Percentiles rank a stretch among this genome's conserved stretches.
phyloP scores from a whole-genome alignment of 2,113 vertebrate species.

The Progne subis region DNA sequence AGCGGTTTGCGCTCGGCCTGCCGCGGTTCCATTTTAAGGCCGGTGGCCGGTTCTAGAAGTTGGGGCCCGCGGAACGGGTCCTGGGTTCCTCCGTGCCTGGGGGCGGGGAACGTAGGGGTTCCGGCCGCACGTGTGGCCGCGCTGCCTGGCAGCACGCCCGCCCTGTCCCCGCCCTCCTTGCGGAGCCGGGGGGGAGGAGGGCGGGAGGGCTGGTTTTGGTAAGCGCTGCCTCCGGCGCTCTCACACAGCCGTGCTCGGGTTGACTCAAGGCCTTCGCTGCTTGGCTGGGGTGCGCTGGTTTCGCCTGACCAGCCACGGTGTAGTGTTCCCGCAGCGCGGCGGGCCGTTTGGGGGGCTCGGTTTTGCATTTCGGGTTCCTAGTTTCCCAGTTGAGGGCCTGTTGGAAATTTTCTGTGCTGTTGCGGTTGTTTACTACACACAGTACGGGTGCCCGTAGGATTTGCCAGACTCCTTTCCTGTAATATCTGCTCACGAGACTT shows the following conservation, averaged over 20 bases:
- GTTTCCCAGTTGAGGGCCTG: neutral
- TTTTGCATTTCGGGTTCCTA: fast-evolving
- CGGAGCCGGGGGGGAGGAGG: neutral
- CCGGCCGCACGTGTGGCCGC: neutral
- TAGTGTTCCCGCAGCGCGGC: neutral
- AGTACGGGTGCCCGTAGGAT: neutral
- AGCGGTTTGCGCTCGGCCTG: neutral
- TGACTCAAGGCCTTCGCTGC: neutral
- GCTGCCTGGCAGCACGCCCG: neutral
- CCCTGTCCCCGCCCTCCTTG: neutral
- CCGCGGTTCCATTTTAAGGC: neutral
- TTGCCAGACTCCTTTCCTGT: neutral
- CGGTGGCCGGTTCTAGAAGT: neutral
- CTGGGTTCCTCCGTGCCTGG: fast-evolving
- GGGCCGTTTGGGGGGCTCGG: neutral
- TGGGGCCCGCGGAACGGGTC: fast-evolving
- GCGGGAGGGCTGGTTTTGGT: neutral
- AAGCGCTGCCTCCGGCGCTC: neutral
- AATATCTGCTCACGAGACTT: neutral
- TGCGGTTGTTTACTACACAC: fast-evolving
- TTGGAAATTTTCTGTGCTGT: neutral
- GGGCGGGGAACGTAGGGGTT: neutral
- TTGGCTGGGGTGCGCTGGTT: neutral
- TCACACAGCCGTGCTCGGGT: neutral
- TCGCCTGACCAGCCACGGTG: neutral